Percentiles rank a stretch among this genome's conserved stretches.
Conservation (phyloP, 2,797 vertebrate genomes). For the Eospalax fontanierii region DNA sequence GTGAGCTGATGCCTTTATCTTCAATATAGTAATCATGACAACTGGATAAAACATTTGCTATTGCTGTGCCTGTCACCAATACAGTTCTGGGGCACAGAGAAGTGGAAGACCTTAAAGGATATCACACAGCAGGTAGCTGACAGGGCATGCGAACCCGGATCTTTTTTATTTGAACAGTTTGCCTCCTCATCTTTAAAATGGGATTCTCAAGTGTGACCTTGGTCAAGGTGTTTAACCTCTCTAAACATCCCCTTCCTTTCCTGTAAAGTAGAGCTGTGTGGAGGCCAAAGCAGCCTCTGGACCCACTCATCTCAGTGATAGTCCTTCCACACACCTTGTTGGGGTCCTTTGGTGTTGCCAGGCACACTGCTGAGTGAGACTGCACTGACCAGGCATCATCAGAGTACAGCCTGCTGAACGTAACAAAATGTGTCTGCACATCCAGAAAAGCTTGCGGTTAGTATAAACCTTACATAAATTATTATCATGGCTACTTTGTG, state of each 20-base stretch:
- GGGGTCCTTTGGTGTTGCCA: background rate
- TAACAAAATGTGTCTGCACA: background rate
- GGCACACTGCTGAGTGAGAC: background rate
- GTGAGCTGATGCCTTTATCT: background rate
- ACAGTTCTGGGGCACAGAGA: background rate
- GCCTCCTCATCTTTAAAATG: background rate
- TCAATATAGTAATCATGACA: background rate
- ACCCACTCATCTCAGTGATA: rapidly evolving
- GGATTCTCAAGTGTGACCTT: background rate
- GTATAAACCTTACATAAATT: background rate
- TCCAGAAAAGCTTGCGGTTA: background rate
- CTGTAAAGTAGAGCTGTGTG: background rate
- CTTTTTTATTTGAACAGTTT: background rate
- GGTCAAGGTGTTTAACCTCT: background rate
- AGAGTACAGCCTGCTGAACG: rapidly evolving
- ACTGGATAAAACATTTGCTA: background rate
- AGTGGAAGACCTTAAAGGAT: background rate
- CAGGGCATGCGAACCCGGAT: background rate
- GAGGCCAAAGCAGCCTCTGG: background rate
- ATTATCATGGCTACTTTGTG: background rate
- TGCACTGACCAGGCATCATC: background rate
- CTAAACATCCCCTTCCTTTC: background rate
- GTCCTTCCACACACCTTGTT: background rate
- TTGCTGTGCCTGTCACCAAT: background rate
- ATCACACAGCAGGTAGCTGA: background rate